Evolutionary conservation across 1,140 invertebrate species (phyloP).

Genomic region (Neodiprion virginianus): DNA sequence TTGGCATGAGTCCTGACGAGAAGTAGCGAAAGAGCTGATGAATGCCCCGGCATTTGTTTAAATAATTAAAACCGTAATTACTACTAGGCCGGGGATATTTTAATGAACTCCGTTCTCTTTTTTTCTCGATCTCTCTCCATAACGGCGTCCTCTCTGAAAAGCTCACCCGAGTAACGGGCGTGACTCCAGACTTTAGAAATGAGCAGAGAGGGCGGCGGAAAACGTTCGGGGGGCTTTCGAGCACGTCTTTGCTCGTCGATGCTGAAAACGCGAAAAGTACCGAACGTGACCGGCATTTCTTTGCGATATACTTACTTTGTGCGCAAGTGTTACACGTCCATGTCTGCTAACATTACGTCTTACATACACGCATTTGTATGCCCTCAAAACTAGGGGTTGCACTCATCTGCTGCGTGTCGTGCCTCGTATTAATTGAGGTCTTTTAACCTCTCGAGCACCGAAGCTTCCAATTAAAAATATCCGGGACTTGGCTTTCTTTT

Average conservation of each 20-base stretch:
- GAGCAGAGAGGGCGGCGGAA: background rate
- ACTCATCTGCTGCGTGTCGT: no score
- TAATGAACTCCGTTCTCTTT: constrained; percentile 43
- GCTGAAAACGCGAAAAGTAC: background rate
- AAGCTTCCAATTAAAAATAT: constrained; percentile 5
- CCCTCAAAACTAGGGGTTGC: no score
- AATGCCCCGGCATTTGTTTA: constrained; percentile 49
- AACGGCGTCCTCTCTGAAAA: background rate
- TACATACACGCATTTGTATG: no score
- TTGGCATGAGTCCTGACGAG: no score
- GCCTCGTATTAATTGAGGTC: background rate
- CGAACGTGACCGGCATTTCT: constrained; percentile 4
- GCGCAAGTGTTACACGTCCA: background rate
- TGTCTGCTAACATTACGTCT: background rate
- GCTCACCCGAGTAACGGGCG: background rate
- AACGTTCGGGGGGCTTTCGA: background rate
- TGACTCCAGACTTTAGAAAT: constrained; percentile 7
- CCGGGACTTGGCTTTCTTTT: background rate
- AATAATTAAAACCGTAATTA: constrained; percentile 58
- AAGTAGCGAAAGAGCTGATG: constrained; percentile 38
- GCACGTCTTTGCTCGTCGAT: constrained; percentile 4
- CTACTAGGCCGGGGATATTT: constrained; percentile 44
- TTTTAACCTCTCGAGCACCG: background rate
- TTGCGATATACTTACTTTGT: background rate
- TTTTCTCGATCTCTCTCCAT: no score